phyloP scores from a whole-genome alignment of 2,888 invertebrate species.

The Linyphia triangularis region DNA sequence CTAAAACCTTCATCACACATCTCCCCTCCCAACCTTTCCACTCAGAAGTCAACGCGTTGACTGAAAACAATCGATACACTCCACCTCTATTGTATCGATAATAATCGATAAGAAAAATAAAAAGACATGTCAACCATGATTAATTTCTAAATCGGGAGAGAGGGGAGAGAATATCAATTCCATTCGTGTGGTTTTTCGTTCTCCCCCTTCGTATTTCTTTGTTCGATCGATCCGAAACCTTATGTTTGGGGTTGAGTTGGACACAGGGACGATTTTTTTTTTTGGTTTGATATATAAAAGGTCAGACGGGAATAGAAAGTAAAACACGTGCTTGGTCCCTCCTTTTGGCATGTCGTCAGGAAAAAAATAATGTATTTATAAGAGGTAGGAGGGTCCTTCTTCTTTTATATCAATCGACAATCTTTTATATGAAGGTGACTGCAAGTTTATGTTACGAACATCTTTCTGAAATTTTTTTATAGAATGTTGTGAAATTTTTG shows the following conservation, averaged over 20 bases:
- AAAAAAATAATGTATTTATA: too few relatives aligned
- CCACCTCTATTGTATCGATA: constrained; percentile 41
- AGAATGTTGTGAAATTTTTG: too few relatives aligned
- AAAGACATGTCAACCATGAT: constrained; percentile 35
- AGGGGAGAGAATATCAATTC: constrained; percentile 47
- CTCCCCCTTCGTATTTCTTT: constrained; percentile 12
- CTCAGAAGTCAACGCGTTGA: neutral
- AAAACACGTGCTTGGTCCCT: neutral
- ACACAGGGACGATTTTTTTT: neutral
- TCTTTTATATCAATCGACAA: too few relatives aligned
- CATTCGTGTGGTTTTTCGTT: constrained; percentile 25
- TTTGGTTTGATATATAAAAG: neutral
- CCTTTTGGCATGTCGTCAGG: too few relatives aligned
- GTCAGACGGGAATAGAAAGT: neutral
- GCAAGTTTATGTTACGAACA: too few relatives aligned
- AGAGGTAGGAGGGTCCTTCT: too few relatives aligned
- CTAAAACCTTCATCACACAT: too few relatives aligned
- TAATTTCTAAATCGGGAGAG: constrained; percentile 39
- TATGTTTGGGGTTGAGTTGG: constrained; percentile 19
- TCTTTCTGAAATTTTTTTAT: too few relatives aligned
- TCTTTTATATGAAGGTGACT: too few relatives aligned
- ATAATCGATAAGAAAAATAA: constrained; percentile 37
- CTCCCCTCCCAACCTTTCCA: too few relatives aligned
- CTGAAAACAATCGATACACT: constrained; percentile 44
- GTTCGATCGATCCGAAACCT: constrained; percentile 35